Conservation (phyloP, 1,140 invertebrate species). For the Musca vetustissima region DNA sequence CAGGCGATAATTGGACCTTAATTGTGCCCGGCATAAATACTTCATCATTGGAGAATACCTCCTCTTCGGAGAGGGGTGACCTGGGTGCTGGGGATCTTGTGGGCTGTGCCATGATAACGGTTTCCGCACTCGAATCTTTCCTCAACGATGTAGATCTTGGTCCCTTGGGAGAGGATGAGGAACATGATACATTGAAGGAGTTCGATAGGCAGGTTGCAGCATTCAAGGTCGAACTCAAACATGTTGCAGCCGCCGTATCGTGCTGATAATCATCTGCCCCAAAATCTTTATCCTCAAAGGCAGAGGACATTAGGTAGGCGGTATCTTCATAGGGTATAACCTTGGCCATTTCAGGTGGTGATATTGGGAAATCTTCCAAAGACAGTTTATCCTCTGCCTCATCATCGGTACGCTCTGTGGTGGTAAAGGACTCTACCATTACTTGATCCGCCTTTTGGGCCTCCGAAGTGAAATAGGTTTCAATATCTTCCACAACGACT, state of each 20-base stretch:
- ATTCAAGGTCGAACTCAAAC: conserved; percentile 60
- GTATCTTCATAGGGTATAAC: conserved; percentile 52
- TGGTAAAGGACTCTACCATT: conserved; percentile 62
- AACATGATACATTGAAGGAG: conserved; percentile 51
- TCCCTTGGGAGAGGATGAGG: conserved; percentile 42
- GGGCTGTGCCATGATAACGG: conserved; percentile 63
- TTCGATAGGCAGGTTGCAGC: conserved; percentile 59
- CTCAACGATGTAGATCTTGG: conserved; percentile 30
- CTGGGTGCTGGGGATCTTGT: conserved; percentile 60
- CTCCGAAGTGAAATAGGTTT: conserved; percentile 80
- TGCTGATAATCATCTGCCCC: conserved; percentile 43
- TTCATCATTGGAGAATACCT: conserved; percentile 65
- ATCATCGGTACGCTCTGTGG: conserved; percentile 62
- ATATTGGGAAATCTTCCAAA: conserved; percentile 25
- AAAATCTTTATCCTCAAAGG: conserved; percentile 49
- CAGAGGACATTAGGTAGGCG: conserved; percentile 50
- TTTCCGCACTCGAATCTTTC: conserved; percentile 45
- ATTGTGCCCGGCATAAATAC: conserved; percentile 64
- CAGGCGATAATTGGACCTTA: conserved; percentile 61
- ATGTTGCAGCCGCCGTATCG: conserved; percentile 57
- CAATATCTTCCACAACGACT: conserved; percentile 74
- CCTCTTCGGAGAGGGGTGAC: conserved; percentile 66
- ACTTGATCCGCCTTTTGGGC: conserved; percentile 70
- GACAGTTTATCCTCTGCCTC: conserved; percentile 57
- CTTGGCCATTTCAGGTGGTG: conserved; percentile 43